Evolutionary conservation across 2,888 invertebrate species (phyloP), one percentile per base, ranked within the genome.

Genomic region (Caenorhabditis sp.): DNA sequence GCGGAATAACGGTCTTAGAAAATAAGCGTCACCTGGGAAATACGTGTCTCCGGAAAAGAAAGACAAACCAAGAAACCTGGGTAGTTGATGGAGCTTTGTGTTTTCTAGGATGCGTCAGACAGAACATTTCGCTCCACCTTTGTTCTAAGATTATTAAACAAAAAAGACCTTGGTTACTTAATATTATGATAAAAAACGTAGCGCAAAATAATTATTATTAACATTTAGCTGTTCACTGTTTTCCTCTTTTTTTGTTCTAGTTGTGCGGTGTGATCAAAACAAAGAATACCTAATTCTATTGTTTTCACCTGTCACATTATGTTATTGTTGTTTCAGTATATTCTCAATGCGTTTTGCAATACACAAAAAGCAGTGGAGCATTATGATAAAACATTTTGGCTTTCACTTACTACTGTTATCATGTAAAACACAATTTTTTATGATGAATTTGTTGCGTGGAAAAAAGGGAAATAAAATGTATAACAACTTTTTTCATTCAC

Each of bases 1-100:
- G 55, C 61, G 24, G 61, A 67, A 77, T 64, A 69, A 62, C 68
- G 58, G 64, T 64, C 35, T 8, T 8, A 15, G 35, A 44, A 64
- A 22, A 28, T 20, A 37, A n/a, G 35, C 60, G 20, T 35, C 24
- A 32, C 51, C 35, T 53, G 22, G 13, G 26, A 4, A 24, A 35
- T 60, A 60, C 60, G 51, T 70, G 26, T 35, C 69, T 20, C 20
- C 37, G 32, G 50, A 58, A 47, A 62, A 28, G 35, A 47, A 35
- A 3, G 22, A 26, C 11, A 20, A 32, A 47, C 22, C 60, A 11
- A 62, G 44, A 56, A 20, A 56, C 32, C 4, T 8, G 18, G 18
- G 35, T 22, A 26, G 53, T 44, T 26, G 22, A 26, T n/a, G 51
- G 24, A 51, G n/a, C 51, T 40, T 70, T 40, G 40, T 61, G 69